Base-by-base conservation (phyloP, 2,797 vertebrate species). In the Holocentrus rufus region DNA sequence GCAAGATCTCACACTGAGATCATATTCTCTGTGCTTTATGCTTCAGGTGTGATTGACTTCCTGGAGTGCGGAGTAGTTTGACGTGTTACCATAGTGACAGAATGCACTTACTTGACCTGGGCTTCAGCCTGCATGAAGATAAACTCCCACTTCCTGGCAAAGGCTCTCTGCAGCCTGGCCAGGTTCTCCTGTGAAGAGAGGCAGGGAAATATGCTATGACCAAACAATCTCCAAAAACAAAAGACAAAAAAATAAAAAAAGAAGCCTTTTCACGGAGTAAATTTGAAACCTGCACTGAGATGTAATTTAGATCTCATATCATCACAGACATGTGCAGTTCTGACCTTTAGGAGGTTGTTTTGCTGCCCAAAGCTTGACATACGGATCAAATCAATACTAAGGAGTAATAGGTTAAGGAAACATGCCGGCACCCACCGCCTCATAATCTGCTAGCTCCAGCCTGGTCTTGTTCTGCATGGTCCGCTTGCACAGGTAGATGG, bases 91-190 rank as follows among this genome's bases (percentile, higher is more conserved):
- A n/a, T n/a, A n/a, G n/a, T n/a, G n/a, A n/a, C n/a, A n/a, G n/a
- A n/a, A n/a, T 78, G 80, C 82, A 97, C 97, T 93, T 93, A 98
- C 97, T 98, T 98, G 68, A 98, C 96, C 95, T 98, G 97, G 31
- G 96, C 97, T 85, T 98, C 97, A 52, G 97, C 97, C 93, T 98
- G 97, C 96, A 98, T 96, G 89, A 98, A 98, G 93, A 98, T 98
- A 82, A 98, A 98, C 86, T 98, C 97, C 97, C 97, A 98, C 87
- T 98, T 98, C 61, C 96, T 94, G 84, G 96, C 96, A 72, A 98
- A 98, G 2, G 97, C 96, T 78, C 96, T 94, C 93, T 98, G 97
- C 76, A 98, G 94, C 83, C 97, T 93, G 65, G 97, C 96, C 77
- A 98, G 93, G 87, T 98, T 98, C 89, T 98, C 97, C 97, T 98